Percentiles rank a stretch among this genome's conserved stretches.
Evolutionary conservation across 1,140 invertebrate genomes (phyloP).

Genomic region (Phymorhynchus buccinoides): DNA sequence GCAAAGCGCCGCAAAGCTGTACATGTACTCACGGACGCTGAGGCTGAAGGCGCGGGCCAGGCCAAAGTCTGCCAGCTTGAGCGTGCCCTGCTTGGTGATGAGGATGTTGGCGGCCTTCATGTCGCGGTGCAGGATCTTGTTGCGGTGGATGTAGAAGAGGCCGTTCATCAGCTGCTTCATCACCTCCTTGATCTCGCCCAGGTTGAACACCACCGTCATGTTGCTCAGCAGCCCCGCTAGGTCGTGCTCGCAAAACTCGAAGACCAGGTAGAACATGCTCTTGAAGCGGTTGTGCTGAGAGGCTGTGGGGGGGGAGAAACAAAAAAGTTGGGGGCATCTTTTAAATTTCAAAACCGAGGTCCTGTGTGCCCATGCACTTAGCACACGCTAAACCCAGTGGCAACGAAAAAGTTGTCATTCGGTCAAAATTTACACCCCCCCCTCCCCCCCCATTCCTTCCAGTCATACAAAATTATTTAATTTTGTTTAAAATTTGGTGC

Average conservation of each 20-base stretch:
- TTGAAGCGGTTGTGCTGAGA: conserved; percentile 88
- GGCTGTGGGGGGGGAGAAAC: too few species aligned
- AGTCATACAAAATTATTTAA: too few species aligned
- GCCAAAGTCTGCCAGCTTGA: conserved; percentile 77
- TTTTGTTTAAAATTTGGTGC: too few species aligned
- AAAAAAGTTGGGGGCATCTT: too few species aligned
- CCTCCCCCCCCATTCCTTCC: too few species aligned
- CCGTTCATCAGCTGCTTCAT: conserved; percentile 98
- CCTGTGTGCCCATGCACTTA: too few species aligned
- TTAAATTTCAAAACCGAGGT: too few species aligned
- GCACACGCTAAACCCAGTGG: too few species aligned
- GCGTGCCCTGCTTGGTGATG: conserved; percentile 95
- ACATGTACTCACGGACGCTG: conserved; percentile 67
- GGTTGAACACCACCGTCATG: conserved; percentile 93
- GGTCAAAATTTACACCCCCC: too few species aligned
- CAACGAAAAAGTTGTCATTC: too few species aligned
- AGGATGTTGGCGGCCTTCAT: conserved; percentile 99
- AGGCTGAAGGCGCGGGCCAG: conserved; percentile 86
- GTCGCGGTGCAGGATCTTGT: conserved; percentile 94
- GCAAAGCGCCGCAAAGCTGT: too few species aligned
- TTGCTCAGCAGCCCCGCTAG: conserved; percentile 96
- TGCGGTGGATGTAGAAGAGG: conserved; percentile 96
- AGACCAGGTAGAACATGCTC: conserved; percentile 94
- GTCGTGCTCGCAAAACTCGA: conserved; percentile 99
- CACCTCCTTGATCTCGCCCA: conserved; percentile 97